Conservation (phyloP, 1,140 invertebrate species). For the Pteromalus puparum region DNA sequence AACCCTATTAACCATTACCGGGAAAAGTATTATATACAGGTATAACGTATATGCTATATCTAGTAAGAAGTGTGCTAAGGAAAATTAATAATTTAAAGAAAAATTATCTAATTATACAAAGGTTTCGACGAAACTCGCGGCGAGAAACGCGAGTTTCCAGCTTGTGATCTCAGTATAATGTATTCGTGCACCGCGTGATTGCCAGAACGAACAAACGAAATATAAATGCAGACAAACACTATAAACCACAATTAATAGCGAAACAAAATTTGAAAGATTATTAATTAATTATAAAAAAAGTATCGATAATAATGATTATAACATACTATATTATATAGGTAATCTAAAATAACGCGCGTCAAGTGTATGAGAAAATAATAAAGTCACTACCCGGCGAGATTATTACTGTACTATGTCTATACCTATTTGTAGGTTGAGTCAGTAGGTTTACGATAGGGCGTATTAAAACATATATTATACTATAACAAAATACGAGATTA, state of each 20-base stretch:
- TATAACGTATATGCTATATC: not conserved
- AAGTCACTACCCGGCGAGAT: slow-evolving; percentile 22
- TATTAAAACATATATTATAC: slow-evolving; percentile 7
- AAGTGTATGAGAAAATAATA: not conserved
- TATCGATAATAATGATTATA: slow-evolving; percentile 30
- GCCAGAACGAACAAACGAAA: slow-evolving; percentile 58
- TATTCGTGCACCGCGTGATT: slow-evolving; percentile 47
- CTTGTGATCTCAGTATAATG: slow-evolving; percentile 68
- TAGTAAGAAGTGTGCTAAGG: not conserved
- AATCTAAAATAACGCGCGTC: not conserved
- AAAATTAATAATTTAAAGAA: slow-evolving; percentile 11
- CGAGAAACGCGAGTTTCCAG: slow-evolving; percentile 59
- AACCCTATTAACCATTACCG: not conserved
- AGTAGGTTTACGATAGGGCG: not conserved
- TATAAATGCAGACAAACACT: slow-evolving; percentile 33
- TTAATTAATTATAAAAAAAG: not conserved
- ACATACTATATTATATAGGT: not conserved
- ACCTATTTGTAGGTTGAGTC: slow-evolving; percentile 14
- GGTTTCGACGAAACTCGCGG: slow-evolving; percentile 52
- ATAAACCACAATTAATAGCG: no score
- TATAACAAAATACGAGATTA: not conserved
- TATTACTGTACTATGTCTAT: slow-evolving; percentile 24
- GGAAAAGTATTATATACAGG: slow-evolving; percentile 23
- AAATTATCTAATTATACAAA: not conserved
- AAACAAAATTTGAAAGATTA: slow-evolving; percentile 5